A percentile compares a stretch with the other conserved stretches of the same genome.
Evolutionary conservation across 2,797 vertebrate genomes (phyloP).

Genomic region (Melanotaenia maccullochi): DNA sequence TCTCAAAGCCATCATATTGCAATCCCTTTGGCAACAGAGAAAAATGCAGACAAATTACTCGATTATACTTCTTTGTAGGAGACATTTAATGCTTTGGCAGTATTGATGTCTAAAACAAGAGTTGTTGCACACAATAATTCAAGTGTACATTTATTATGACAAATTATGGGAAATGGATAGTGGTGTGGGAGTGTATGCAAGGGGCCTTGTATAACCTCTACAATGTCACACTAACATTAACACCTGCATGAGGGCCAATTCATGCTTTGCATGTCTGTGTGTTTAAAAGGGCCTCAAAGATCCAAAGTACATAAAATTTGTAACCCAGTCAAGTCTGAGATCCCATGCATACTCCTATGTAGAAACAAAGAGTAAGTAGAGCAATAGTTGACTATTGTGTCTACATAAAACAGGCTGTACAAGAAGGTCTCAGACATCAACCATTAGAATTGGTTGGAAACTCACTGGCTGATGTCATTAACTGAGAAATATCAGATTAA

Average conservation of each 20-base stretch:
- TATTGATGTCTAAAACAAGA: neutral
- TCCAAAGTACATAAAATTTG: neutral
- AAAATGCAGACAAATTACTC: neutral
- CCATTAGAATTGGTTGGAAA: neutral
- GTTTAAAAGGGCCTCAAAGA: neutral
- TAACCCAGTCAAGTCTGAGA: neutral
- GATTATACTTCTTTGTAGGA: too few species aligned
- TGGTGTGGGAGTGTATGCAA: neutral
- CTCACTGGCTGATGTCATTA: neutral
- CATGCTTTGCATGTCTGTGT: neutral
- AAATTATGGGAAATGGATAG: too few species aligned
- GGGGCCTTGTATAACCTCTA: neutral
- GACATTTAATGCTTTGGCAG: neutral
- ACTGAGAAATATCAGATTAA: neutral
- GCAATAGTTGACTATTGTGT: too few species aligned
- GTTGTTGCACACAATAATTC: neutral
- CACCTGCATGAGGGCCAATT: neutral
- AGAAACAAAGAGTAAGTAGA: neutral
- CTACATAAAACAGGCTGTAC: too few species aligned
- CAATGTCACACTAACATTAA: neutral
- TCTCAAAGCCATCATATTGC: neutral
- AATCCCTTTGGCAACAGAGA: neutral
- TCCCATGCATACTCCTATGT: neutral
- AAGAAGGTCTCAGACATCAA: neutral
- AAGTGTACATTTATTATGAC: neutral